Conservation (phyloP, 1,140 invertebrate genomes). For the Mycetomoellerius zeteki region DNA sequence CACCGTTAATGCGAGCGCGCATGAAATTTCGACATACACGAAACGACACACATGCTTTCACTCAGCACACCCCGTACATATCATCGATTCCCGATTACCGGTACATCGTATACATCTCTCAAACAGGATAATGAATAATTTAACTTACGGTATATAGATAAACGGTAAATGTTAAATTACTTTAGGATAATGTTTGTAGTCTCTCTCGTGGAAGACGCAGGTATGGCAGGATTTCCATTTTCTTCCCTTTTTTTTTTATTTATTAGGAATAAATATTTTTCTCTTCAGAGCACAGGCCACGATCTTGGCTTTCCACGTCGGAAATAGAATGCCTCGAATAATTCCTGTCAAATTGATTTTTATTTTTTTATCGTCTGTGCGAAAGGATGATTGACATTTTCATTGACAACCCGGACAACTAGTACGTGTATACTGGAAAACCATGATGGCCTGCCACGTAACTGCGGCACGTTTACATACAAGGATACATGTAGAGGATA, state of each 20-base stretch:
- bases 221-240: conserved; percentile 81
- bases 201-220: conserved; percentile 82
- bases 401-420: not conserved
- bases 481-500: conserved; percentile 20
- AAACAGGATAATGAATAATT: conserved; percentile 72
- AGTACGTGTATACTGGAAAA: conserved; percentile 4
- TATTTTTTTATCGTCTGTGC: not conserved
- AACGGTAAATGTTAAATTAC: conserved; percentile 78
- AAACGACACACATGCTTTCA: not conserved
- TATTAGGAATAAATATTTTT: conserved; percentile 77
- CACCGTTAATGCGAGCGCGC: not conserved
- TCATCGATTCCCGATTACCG: not conserved
- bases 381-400: not conserved
- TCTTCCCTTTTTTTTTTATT: conserved; percentile 39
- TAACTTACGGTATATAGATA: conserved; percentile 75
- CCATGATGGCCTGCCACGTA: conserved; percentile 21
- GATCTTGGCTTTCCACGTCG: conserved; percentile 38
- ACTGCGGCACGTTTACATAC: conserved; percentile 27
- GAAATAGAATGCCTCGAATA: not conserved
- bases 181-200: conserved; percentile 78
- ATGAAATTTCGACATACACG: not conserved
- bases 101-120: conserved; percentile 35
- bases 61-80: not conserved
- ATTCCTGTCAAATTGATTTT: not conserved
- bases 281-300: conserved; percentile 27